Evolutionary conservation across 2,113 vertebrate genomes (phyloP).

Genomic region (Psilopogon haemacephalus): DNA sequence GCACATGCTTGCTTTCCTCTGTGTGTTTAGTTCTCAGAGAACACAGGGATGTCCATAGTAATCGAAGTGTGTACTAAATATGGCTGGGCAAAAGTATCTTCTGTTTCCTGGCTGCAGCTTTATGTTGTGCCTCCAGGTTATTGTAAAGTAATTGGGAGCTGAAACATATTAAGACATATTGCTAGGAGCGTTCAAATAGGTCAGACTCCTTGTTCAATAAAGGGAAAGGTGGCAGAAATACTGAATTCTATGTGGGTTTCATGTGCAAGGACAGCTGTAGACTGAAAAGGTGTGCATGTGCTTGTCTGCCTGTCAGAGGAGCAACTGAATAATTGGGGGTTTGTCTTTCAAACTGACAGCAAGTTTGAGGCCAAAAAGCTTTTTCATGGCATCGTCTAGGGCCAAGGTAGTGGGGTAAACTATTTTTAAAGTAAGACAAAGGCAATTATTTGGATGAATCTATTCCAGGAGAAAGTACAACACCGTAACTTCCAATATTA

Average conservation of each 20-base stretch:
- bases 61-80: background rate
- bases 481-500: background rate
- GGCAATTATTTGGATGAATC: fast-evolving
- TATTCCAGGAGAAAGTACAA: background rate
- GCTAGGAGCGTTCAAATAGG: background rate
- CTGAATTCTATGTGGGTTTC: background rate
- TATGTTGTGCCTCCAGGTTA: background rate
- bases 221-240: background rate
- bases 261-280: background rate
- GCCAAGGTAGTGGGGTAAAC: background rate
- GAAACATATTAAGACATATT: constrained; percentile 10
- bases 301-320: background rate
- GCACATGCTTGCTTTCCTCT: background rate
- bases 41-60: background rate
- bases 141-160: constrained; percentile 27
- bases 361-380: background rate
- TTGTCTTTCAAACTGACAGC: background rate
- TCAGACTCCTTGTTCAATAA: background rate
- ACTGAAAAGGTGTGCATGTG: background rate
- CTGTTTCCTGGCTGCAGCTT: constrained; percentile 14
- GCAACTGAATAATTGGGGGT: background rate
- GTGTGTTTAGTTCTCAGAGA: background rate
- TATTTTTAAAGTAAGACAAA: background rate
- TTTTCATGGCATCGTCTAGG: background rate
- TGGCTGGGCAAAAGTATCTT: background rate